Conservation (phyloP, 2,797 vertebrate genomes). For the Rhinichthys osculus region DNA sequence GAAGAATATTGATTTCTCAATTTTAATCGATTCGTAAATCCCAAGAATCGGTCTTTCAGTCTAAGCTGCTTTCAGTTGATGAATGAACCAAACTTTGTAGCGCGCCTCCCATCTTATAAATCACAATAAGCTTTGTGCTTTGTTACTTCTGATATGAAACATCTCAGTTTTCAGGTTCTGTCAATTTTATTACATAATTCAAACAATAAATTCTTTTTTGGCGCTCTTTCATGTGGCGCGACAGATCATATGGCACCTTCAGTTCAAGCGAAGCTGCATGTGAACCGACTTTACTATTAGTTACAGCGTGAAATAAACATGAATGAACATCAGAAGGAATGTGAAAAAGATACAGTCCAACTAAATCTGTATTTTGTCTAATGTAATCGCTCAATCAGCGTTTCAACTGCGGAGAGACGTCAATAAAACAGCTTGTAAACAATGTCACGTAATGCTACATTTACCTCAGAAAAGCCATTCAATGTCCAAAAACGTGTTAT, state of each 20-base stretch:
- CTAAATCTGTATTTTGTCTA: not conserved
- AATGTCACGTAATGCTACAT: not conserved
- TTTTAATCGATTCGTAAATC: not conserved
- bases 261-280: not conserved
- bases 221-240: not conserved
- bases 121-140: not conserved
- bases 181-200: not conserved
- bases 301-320: not conserved
- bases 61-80: not conserved
- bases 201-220: not conserved
- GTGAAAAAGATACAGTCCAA: not conserved
- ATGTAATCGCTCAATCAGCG: not conserved
- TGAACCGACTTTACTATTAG: not conserved
- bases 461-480: not conserved
- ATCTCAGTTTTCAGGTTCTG: not conserved
- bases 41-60: too few relatives aligned
- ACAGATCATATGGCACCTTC: not conserved
- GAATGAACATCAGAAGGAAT: not conserved
- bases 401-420: not conserved
- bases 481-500: not conserved
- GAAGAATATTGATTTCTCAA: not conserved
- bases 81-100: not conserved
- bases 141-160: not conserved
- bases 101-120: not conserved
- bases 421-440: not conserved